Evolutionary conservation across 1,140 invertebrate species (phyloP).

Genomic region (Drosophila lowei): DNA sequence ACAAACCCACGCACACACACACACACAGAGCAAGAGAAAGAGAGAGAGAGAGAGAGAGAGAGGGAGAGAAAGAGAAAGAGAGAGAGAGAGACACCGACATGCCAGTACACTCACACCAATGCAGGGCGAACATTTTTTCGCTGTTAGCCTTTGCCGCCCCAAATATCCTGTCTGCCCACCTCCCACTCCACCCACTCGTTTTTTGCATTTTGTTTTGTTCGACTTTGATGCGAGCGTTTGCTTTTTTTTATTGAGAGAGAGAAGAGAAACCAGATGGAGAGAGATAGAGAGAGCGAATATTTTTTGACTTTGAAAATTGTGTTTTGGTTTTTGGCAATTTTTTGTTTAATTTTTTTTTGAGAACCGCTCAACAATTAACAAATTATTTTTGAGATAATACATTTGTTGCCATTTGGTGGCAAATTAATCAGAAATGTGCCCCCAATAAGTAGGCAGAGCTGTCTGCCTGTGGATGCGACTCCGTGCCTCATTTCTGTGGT

Average conservation of each 20-base stretch:
- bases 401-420: slow-evolving; percentile 15
- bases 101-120: slow-evolving; percentile 45
- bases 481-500: slow-evolving; percentile 33
- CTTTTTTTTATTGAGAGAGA: slow-evolving; percentile 33
- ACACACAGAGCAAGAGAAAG: not conserved
- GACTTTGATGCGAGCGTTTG: slow-evolving; percentile 61
- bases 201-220: slow-evolving; percentile 75
- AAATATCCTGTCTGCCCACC: slow-evolving; percentile 51
- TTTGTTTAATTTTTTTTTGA: slow-evolving; percentile 18
- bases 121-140: slow-evolving; percentile 65
- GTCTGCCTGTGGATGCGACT: slow-evolving; percentile 6
- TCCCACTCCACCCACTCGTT: slow-evolving; percentile 31
- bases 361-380: slow-evolving; percentile 32
- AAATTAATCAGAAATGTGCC: slow-evolving; percentile 10
- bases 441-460: slow-evolving; percentile 32
- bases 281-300: not conserved
- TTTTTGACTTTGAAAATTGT: slow-evolving; percentile 54
- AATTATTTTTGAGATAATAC: not conserved
- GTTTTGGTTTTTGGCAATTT: slow-evolving; percentile 20
- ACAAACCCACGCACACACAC: slow-evolving; percentile 55
- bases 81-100: slow-evolving; percentile 22
- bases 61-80: slow-evolving; percentile 8
- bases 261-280: not conserved
- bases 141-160: slow-evolving; percentile 74
- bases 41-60: not conserved